Evolutionary conservation across 2,113 vertebrate species (phyloP).

Genomic region (Centropristis striata): DNA sequence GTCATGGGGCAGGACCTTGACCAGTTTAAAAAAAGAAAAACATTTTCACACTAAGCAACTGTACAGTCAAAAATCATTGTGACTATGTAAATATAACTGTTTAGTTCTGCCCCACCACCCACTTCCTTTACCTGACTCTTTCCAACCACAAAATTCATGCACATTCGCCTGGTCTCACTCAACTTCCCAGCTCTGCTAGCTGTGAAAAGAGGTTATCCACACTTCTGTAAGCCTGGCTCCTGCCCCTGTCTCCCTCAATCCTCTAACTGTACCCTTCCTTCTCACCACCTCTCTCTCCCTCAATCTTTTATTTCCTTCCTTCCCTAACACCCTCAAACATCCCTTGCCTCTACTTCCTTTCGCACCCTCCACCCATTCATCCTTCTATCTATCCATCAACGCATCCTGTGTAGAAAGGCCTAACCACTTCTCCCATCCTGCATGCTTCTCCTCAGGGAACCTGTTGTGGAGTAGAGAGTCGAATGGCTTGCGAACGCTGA

Average conservation of each 20-base stretch:
- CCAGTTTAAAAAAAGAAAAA: neutral
- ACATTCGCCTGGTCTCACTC: conserved; percentile 22
- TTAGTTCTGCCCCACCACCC: conserved; percentile 33
- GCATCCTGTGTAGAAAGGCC: conserved; percentile 82
- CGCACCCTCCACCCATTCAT: conserved; percentile 82
- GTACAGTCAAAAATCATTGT: conserved; percentile 11
- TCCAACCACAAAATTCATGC: conserved; percentile 33
- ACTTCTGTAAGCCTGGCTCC: conserved; percentile 38
- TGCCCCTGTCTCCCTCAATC: conserved; percentile 4
- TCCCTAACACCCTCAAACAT: neutral
- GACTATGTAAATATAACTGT: conserved; percentile 40
- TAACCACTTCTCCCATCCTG: conserved; percentile 79
- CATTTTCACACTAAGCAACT: neutral
- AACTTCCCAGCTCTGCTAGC: conserved; percentile 23
- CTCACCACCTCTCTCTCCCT: conserved; percentile 19
- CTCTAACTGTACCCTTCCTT: conserved; percentile 5
- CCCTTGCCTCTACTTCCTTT: conserved; percentile 79
- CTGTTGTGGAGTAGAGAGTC: conserved; percentile 83
- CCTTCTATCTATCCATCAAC: conserved; percentile 87
- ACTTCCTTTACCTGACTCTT: conserved; percentile 40
- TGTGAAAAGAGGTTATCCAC: conserved; percentile 55
- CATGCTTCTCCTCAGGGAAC: conserved; percentile 88
- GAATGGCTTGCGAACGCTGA: conserved; percentile 80
- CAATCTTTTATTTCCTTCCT: conserved; percentile 20
- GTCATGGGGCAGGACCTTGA: neutral